Evolutionary conservation across 2,888 invertebrate species (phyloP), one percentile per base, ranked within the genome.

Genomic region (Cephus pulcher): DNA sequence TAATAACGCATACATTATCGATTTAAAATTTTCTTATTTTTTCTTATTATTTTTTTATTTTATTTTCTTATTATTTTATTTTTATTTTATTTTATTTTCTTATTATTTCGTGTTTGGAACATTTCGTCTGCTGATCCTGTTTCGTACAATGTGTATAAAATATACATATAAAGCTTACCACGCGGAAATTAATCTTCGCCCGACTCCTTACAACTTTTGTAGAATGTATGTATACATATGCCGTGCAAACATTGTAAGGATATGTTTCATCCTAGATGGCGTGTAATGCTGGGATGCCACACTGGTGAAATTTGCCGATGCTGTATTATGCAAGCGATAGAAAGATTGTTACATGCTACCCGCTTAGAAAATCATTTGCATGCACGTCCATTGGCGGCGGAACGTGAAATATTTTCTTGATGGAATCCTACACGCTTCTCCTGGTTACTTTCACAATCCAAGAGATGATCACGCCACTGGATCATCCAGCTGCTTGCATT

Each of bases 401-500:
- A 23, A 56, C 23, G 40, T 9, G 9, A 23, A 56, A 9, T 56
- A 56, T 23, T 56, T 56, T 23, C 23, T 56, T 23, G 23, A 23
- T 56, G 6, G 15, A 56, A 23, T 56, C 23, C 2, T 23, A 56
- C 23, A 56, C 9, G 9, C 23, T 23, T 9, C 40, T 56, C 23
- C 40, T 56, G 40, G 23, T 9, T 23, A 56, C 40, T 9, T 56
- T 56, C 40, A 56, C 40, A 56, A 56, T 56, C 23, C 40, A 2
- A 56, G 23, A 56, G 40, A 56, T 71, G 6, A 15, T 71, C 33
- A 35, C 73, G 74, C 74, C 73, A 35, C 15, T 75, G 78, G 32
- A 37, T 76, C 76, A 33, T 40, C 71, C 77, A 33, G 75, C 56
- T n/a, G 71, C 70, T 68, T 76, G 76, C 75, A 78, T 78, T 76